Evolutionary conservation across 2,113 vertebrate species (phyloP).

Genomic region (Hydrochoerus hydrochaeris): DNA sequence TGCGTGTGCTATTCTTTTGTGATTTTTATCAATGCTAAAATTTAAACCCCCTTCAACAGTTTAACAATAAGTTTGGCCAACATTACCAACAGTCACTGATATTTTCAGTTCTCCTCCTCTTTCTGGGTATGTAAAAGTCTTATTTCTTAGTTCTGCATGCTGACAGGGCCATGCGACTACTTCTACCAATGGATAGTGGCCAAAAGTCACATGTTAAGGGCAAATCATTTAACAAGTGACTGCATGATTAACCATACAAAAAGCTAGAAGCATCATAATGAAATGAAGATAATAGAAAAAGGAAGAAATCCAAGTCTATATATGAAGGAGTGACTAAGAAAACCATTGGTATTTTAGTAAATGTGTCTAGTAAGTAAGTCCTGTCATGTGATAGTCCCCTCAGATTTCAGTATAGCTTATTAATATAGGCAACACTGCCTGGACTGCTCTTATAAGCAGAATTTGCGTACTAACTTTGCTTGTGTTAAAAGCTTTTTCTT

Average conservation of each 20-base stretch:
- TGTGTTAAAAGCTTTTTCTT: neutral
- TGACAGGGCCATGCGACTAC: neutral
- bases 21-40: constrained; percentile 36
- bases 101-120: neutral
- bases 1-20: neutral
- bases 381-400: neutral
- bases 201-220: neutral
- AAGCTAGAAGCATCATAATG: neutral
- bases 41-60: neutral
- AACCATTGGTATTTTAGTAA: neutral
- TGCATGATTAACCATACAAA: neutral
- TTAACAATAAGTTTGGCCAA: neutral
- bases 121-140: neutral
- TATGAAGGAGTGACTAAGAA: neutral
- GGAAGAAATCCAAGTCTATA: neutral
- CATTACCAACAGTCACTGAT: neutral
- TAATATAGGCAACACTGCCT: neutral
- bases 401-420: neutral
- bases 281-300: neutral
- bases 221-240: neutral
- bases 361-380: neutral
- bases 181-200: neutral
- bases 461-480: neutral
- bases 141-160: neutral
- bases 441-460: neutral